Base-by-base conservation (phyloP, 2,797 vertebrate genomes). In the Erpetoichthys calabaricus region DNA sequence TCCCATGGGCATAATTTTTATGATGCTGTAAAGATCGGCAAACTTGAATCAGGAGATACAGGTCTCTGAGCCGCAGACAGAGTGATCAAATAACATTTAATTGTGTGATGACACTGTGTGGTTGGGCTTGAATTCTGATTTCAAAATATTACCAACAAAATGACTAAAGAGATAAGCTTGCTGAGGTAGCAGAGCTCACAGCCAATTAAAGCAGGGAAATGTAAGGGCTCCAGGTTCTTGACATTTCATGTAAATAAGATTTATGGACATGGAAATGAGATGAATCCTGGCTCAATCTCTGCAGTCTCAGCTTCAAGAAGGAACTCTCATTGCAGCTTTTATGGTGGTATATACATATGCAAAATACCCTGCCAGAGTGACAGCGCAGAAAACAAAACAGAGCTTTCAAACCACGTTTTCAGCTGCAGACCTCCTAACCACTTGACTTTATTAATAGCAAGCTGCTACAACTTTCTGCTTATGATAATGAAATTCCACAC, bases 1-100 rank as follows among this genome's bases (percentile, higher is more conserved):
- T 81, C 80, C 76, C 75, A 59, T 9, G 73, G 72, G 76, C 75
- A 75, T 63, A 51, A 52, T 65, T 81, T 60, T 82, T 75, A 76
- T 65, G 72, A 74, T 73, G 69, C 75, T 71, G 74, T 79, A 78
- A 83, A 82, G 75, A 76, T 73, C 67, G 71, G 73, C 66, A 69
- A 61, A 2, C 68, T 65, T 73, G 68, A 76, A 66, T 69, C 3
- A 0, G 71, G 66, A 76, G 72, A 60, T 71, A 67, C 64, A 64
- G 2, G 70, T 74, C 81, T 73, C 76, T 79, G 73, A 83, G 73
- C 65, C 74, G 71, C 72, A 79, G 69, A 76, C 66, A 75, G 57
- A 71, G 76, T 69, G 74, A 80, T 79, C 77, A 79, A 82, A 75
- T 79, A 81, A 69, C 71, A 70, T 69, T 79, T 83, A 84, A 80